phyloP scores from a whole-genome alignment of 2,113 vertebrate genomes.

The Ploceus nigricollis region DNA sequence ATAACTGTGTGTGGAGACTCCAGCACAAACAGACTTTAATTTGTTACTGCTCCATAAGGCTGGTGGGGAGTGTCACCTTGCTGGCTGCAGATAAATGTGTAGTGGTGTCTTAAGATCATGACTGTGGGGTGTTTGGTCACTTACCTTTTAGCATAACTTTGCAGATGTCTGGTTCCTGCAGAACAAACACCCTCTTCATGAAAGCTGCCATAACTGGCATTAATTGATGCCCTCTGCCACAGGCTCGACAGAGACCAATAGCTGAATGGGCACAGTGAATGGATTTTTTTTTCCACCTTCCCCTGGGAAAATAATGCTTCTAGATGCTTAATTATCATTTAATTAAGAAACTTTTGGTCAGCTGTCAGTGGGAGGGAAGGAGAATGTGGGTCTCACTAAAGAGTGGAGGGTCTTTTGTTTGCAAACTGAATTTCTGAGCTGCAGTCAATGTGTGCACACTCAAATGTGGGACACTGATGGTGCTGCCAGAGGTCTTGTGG shows the following conservation, averaged over 20 bases:
- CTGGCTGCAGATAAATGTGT: neutral
- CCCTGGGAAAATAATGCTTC: neutral
- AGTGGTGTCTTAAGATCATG: neutral
- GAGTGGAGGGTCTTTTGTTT: conserved; percentile 30
- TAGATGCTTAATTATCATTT: conserved; percentile 39
- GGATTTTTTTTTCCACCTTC: neutral
- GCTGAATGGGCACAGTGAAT: conserved; percentile 17
- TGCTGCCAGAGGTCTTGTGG: neutral
- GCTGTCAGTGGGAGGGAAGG: neutral
- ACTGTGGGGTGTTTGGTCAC: neutral
- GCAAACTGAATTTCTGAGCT: neutral
- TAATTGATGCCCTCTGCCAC: neutral
- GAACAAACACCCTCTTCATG: neutral
- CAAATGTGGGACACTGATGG: neutral
- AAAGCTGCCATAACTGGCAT: neutral
- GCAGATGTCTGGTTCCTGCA: neutral
- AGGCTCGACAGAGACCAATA: neutral
- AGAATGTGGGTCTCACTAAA: neutral
- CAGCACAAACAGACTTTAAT: neutral
- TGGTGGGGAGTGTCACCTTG: neutral
- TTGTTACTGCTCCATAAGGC: fast-evolving
- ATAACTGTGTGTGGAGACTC: neutral
- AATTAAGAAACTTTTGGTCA: conserved; percentile 9
- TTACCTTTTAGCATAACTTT: neutral
- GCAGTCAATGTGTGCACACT: neutral